phyloP scores from a whole-genome alignment of 2,113 vertebrate genomes.

The Microcebus murinus region DNA sequence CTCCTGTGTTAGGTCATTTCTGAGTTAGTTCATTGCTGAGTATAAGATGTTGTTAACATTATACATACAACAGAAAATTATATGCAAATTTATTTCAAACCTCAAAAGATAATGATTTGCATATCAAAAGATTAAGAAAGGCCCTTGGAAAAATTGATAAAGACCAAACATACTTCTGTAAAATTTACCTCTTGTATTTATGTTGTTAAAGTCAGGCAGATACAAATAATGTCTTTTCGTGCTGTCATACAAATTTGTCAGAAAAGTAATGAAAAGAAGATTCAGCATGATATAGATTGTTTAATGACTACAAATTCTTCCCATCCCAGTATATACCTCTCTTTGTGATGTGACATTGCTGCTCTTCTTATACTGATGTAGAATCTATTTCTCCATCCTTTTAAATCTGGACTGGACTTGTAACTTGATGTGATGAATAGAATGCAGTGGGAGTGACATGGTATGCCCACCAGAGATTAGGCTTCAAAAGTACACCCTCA shows the following conservation, averaged over 20 bases:
- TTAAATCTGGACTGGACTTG: not conserved
- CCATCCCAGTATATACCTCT: not conserved
- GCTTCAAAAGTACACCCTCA: not conserved
- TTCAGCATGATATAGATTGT: not conserved
- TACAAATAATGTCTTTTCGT: not conserved
- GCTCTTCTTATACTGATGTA: not conserved
- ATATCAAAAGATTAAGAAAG: conserved; percentile 42
- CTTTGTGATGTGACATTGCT: not conserved
- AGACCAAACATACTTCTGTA: conserved; percentile 18
- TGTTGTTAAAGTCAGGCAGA: not conserved
- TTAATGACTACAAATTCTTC: not conserved
- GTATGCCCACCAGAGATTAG: not conserved
- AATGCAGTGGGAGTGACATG: not conserved
- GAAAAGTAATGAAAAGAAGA: not conserved
- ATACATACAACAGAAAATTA: not conserved
- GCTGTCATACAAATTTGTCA: not conserved
- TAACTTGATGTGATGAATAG: not conserved
- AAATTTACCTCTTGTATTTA: conserved; percentile 24
- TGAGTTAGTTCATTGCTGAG: not conserved
- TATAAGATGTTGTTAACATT: not conserved
- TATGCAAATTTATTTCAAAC: conserved; percentile 52
- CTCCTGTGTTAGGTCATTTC: not conserved
- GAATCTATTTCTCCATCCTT: not conserved
- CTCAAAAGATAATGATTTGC: conserved; percentile 54
- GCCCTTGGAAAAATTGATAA: conserved; percentile 8